Conservation (phyloP, 2,797 vertebrate genomes). For the Aulostomus chinensis region DNA sequence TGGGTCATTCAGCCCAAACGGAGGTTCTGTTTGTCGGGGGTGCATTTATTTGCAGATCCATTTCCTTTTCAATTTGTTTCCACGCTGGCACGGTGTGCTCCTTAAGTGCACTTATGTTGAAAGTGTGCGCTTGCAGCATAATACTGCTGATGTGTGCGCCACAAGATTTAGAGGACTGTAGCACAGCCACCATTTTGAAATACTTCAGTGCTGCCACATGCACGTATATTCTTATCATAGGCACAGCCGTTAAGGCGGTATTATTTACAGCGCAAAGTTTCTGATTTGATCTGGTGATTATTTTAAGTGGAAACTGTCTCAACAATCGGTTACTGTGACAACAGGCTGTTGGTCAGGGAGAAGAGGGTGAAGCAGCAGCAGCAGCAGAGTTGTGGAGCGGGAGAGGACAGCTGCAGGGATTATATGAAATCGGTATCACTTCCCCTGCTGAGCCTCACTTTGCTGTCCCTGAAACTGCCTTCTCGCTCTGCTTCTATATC, state of each 20-base stretch:
- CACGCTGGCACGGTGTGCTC: too few relatives aligned
- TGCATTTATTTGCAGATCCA: too few relatives aligned
- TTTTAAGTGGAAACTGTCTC: constrained; percentile 13
- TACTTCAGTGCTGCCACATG: too few relatives aligned
- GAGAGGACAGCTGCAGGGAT: constrained; percentile 32
- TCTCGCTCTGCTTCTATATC: constrained; percentile 46
- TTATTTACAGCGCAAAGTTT: not conserved
- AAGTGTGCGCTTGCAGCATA: too few relatives aligned
- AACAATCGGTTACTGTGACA: constrained; percentile 6
- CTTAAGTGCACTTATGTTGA: too few relatives aligned
- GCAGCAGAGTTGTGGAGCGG: constrained; percentile 7
- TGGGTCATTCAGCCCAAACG: too few relatives aligned
- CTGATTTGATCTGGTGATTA: not conserved
- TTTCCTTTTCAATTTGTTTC: too few relatives aligned
- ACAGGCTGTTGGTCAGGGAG: not conserved
- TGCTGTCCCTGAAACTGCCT: constrained; percentile 51
- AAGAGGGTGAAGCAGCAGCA: constrained; percentile 4
- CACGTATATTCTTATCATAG: not conserved
- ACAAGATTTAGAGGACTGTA: too few relatives aligned
- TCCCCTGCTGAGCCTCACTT: constrained; percentile 51
- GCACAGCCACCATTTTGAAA: too few relatives aligned
- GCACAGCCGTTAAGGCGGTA: too few relatives aligned
- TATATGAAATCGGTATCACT: constrained; percentile 37
- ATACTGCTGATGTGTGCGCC: too few relatives aligned
- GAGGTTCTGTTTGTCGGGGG: too few relatives aligned